Percentiles rank a stretch among this genome's conserved stretches.
phyloP scores from a whole-genome alignment of 1,140 invertebrate species.

The Drosophila bocqueti region DNA sequence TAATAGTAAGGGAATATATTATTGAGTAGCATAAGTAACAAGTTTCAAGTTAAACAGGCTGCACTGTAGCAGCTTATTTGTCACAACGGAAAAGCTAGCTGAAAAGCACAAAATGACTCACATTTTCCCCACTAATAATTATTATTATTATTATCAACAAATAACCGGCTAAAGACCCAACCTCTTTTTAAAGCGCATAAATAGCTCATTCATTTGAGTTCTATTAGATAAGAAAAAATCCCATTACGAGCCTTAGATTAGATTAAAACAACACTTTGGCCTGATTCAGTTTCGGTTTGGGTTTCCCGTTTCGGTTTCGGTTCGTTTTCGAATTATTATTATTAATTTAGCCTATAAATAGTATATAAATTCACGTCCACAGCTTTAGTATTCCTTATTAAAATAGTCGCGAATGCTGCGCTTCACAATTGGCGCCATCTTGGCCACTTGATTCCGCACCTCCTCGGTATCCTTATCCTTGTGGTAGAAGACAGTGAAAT shows the following conservation, averaged over 20 bases:
- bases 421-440: conserved; percentile 59
- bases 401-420: conserved; percentile 70
- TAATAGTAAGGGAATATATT: not conserved
- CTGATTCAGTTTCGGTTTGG: conserved; percentile 7
- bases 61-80: not conserved
- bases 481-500: conserved; percentile 71
- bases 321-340: conserved; percentile 32
- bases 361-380: conserved; percentile 61
- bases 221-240: conserved; percentile 60
- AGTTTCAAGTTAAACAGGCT: not conserved
- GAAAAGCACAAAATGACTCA: conserved; percentile 20
- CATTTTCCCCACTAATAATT: conserved; percentile 1
- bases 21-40: not conserved
- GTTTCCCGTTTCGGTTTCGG: conserved; percentile 13
- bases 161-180: conserved; percentile 21
- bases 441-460: conserved; percentile 29
- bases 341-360: conserved; percentile 45
- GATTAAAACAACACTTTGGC: conserved; percentile 33
- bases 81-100: conserved; percentile 15
- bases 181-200: conserved; percentile 29
- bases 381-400: conserved; percentile 55
- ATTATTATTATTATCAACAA: conserved; percentile 13
- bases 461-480: conserved; percentile 59
- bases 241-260: conserved; percentile 52
- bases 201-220: conserved; percentile 43